A percentile compares a stretch with the other conserved stretches of the same genome.
phyloP scores from a whole-genome alignment of 1,140 invertebrate genomes.

The Pseudomyrmex concolor region DNA sequence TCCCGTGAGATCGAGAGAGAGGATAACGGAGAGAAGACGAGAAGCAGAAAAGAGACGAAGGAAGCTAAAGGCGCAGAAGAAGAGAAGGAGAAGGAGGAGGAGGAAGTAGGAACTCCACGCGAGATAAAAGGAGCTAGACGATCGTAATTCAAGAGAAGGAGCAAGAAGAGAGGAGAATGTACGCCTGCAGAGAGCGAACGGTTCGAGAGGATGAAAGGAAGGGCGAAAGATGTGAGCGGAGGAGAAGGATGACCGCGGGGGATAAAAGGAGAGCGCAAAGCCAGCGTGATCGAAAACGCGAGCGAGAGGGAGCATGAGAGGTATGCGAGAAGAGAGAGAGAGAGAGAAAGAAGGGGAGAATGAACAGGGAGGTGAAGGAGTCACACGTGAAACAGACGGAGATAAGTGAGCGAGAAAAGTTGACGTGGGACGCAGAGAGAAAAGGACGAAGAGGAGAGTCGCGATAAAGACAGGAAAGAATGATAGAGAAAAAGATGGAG shows the following conservation, averaged over 20 bases:
- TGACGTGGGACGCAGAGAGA: conserved; percentile 19
- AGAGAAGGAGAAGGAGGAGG: conserved; percentile 40
- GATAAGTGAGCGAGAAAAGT: conserved; percentile 9
- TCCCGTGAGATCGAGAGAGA: conserved; percentile 29
- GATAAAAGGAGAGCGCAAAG: conserved; percentile 55
- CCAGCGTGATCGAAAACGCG: conserved; percentile 64
- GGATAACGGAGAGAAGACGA: conserved; percentile 54
- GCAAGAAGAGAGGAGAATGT: conserved; percentile 65
- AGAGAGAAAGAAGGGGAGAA: conserved; percentile 1
- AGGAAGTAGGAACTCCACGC: conserved; percentile 49
- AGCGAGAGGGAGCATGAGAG: conserved; percentile 58
- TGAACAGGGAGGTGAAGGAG: conserved; percentile 32
- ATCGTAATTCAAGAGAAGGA: conserved; percentile 59
- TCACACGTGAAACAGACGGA: background rate
- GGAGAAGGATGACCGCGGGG: conserved; percentile 55
- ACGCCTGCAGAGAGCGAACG: conserved; percentile 49
- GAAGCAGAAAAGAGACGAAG: conserved; percentile 50
- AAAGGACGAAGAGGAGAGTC: conserved; percentile 7
- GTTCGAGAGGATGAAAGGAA: conserved; percentile 12
- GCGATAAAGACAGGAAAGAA: conserved; percentile 34
- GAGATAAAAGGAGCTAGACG: conserved; percentile 51
- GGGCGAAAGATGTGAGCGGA: background rate
- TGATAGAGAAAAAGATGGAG: background rate
- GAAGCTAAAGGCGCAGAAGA: conserved; percentile 26
- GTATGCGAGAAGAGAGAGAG: conserved; percentile 47